Percentiles rank a stretch among this genome's conserved stretches.
phyloP scores from a whole-genome alignment of 2,113 vertebrate genomes.

The Bostrychus sinensis region DNA sequence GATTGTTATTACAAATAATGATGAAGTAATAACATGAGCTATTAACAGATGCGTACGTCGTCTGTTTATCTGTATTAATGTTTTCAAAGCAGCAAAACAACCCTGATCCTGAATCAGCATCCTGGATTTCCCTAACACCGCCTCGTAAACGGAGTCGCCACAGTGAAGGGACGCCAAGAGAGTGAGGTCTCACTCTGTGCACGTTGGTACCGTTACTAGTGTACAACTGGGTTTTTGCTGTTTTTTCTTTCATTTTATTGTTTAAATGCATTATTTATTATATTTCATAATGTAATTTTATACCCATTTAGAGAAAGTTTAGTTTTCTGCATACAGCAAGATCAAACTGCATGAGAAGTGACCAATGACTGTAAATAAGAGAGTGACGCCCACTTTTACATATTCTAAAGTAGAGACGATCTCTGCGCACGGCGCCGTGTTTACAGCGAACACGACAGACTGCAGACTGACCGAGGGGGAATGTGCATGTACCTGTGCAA shows the following conservation, averaged over 20 bases:
- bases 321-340: not conserved
- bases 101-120: conserved; percentile 57
- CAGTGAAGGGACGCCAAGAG: conserved; percentile 36
- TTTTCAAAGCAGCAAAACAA: conserved; percentile 62
- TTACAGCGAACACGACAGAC: conserved; percentile 75
- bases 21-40: conserved; percentile 13
- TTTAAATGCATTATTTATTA: not conserved
- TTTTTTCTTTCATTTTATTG: not conserved
- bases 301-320: not conserved
- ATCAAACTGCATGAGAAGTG: conserved; percentile 39
- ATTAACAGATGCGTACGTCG: conserved; percentile 27
- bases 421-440: conserved; percentile 76
- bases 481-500: conserved; percentile 54
- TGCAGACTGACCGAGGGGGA: conserved; percentile 56
- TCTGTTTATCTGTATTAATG: not conserved
- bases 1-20: not conserved
- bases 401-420: conserved; percentile 53
- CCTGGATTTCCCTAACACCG: conserved; percentile 60
- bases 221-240: not conserved
- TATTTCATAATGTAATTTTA: not conserved
- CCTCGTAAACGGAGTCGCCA: conserved; percentile 52
- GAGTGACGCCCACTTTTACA: conserved; percentile 31
- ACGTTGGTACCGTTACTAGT: not conserved
- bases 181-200: conserved; percentile 55
- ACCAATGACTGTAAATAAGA: too few relatives aligned